Evolutionary conservation across 2,797 vertebrate species (phyloP), one percentile per base, ranked within the genome.

Genomic region (Lagorchestes hirsutus): DNA sequence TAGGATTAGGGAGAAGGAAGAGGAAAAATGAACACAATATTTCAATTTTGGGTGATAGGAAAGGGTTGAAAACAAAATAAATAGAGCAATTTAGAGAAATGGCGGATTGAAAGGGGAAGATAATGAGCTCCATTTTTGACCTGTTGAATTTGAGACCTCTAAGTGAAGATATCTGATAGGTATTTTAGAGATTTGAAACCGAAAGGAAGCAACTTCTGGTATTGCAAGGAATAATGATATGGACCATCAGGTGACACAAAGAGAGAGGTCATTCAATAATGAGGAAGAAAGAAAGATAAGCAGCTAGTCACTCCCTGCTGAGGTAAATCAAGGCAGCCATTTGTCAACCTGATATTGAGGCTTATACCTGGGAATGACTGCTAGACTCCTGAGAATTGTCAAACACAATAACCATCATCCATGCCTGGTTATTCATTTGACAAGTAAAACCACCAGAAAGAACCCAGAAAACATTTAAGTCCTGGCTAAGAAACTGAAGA

Each of bases 401-500:
- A 82, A 82, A 82, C 22, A 24, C 22, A 82, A 46, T 82, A 82
- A 82, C 74, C 22, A 82, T 82, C 74, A 82, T 82, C 74, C 40
- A 46, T 82, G 74, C 74, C 74, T 82, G 40, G 74, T 46, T 82
- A 82, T 82, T 46, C 74, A 82, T 82, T 46, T 82, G 74, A 82
- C 74, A 82, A 82, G 74, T 46, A 82, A 82, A 82, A 82, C 74
- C 74, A 82, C 40, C 74, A 82, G 74, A 82, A 82, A 82, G 74
- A 82, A 82, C 74, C 74, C 74, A 82, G 74, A 82, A 82, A 82
- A 82, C 74, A 46, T 82, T 82, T 82, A 82, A 82, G 74, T 82
- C 74, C 74, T 82, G 74, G 74, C 74, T 82, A 82, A 82, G 74
- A 82, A 82, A 82, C 40, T 82, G 74, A 82, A 82, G 74, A 82